Percentiles rank a stretch among this genome's conserved stretches.
phyloP scores from a whole-genome alignment of 2,888 invertebrate genomes.

The Cheilosia vernalis region DNA sequence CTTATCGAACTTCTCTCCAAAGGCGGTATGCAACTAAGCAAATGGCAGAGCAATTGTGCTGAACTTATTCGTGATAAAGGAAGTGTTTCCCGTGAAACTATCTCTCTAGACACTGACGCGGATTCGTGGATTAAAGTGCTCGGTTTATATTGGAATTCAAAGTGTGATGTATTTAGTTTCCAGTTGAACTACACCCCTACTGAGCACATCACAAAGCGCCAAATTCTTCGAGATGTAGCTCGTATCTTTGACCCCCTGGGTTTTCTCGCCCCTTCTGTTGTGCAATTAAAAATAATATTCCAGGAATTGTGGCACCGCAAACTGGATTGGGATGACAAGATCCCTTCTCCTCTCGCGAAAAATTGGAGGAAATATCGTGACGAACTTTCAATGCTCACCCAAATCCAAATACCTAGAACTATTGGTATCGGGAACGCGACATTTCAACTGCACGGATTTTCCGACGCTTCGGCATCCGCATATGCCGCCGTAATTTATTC shows the following conservation, averaged over 20 bases:
- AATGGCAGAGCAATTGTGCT: not conserved
- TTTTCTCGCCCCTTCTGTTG: conserved; percentile 2
- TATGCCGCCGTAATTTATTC: not conserved
- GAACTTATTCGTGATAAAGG: not conserved
- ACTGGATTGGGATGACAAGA: not conserved
- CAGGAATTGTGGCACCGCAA: conserved; percentile 13
- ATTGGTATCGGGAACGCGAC: too few relatives aligned
- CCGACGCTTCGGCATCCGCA: not conserved
- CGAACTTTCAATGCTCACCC: too few relatives aligned
- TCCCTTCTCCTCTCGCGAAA: not conserved
- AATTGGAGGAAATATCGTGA: too few relatives aligned
- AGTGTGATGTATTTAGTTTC: conserved; percentile 10
- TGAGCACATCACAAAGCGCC: not conserved
- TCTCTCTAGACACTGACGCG: not conserved
- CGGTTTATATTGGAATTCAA: conserved; percentile 20
- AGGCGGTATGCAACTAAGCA: not conserved
- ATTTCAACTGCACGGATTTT: not conserved
- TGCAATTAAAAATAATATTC: conserved; percentile 7
- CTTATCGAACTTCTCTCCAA: not conserved
- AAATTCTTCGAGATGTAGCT: conserved; percentile 7
- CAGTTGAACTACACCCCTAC: not conserved
- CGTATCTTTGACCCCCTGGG: conserved; percentile 9
- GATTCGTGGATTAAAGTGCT: conserved; percentile 33
- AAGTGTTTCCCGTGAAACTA: too few relatives aligned
- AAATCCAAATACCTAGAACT: too few relatives aligned